These are phyloP conservation scores for Pelodytes ibericus DNA, from an alignment of 2,797 vertebrate genomes.

Conservation along the genomic window DNA sequence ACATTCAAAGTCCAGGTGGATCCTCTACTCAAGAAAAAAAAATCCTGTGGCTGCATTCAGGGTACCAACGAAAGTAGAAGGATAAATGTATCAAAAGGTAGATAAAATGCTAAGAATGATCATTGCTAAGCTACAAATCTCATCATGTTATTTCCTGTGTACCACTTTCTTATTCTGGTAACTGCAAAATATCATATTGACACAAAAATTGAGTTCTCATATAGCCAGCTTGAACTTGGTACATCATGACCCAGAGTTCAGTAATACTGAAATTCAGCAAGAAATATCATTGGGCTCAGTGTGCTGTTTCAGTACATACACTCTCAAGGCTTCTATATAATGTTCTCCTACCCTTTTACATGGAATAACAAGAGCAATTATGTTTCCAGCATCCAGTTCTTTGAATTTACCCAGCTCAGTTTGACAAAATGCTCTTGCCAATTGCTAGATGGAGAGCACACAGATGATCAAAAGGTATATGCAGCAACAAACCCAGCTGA, in stretches of 20 bases:
- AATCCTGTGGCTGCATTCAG: background rate
- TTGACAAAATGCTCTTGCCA: conserved; percentile 5
- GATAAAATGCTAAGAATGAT: no score
- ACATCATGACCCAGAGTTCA: conserved; percentile 2
- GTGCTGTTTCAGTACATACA: conserved; percentile 1
- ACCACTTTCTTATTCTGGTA: background rate
- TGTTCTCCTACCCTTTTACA: conserved; percentile 6
- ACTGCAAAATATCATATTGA: conserved; percentile 10
- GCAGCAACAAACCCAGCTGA: background rate
- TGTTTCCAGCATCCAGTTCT: conserved; percentile 1
- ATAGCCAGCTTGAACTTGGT: background rate
- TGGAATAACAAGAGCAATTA: conserved; percentile 26
- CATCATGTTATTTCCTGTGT: background rate
- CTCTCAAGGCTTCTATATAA: background rate
- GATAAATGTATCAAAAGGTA: background rate
- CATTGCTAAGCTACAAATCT: no score
- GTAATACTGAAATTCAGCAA: conserved; percentile 1
- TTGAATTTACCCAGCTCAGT: conserved; percentile 8
- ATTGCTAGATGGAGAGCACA: background rate
- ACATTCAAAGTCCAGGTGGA: background rate
- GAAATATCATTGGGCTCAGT: conserved; percentile 3
- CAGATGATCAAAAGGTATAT: conserved; percentile 19
- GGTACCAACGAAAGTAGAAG: background rate
- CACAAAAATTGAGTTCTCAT: conserved; percentile 4
- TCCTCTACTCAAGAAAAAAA: background rate